These are phyloP conservation scores for Hippocampus mohnikei DNA, from an alignment of 2,113 vertebrate genomes.

Conservation along the genomic window DNA sequence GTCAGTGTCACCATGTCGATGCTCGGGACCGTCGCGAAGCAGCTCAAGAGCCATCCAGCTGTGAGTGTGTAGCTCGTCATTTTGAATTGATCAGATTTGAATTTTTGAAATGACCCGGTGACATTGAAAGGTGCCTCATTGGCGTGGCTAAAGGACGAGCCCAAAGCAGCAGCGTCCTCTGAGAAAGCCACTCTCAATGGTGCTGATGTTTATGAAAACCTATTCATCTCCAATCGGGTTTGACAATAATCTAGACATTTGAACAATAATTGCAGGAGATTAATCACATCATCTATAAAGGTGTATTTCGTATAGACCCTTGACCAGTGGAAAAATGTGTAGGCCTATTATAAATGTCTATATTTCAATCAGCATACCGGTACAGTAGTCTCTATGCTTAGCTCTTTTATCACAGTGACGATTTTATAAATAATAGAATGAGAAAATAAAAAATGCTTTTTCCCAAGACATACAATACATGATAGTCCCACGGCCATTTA, in stretches of 20 bases:
- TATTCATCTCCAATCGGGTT: too few species aligned
- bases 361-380: background rate
- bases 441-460: background rate
- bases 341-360: background rate
- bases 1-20: conserved; percentile 34
- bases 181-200: background rate
- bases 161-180: background rate
- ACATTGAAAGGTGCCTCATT: conserved; percentile 46
- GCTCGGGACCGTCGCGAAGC: conserved; percentile 51
- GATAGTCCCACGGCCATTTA: background rate
- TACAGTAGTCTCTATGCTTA: background rate
- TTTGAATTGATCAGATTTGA: background rate
- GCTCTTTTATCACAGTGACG: too few species aligned
- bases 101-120: conserved; percentile 16
- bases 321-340: background rate
- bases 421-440: background rate
- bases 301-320: background rate
- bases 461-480: background rate
- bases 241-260: background rate
- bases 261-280: background rate
- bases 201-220: background rate
- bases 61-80: conserved; percentile 52
- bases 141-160: conserved; percentile 5
- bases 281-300: background rate
- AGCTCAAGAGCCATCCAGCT: conserved; percentile 69